Conservation (phyloP, 1,140 invertebrate species). For the Halyomorpha halys region DNA sequence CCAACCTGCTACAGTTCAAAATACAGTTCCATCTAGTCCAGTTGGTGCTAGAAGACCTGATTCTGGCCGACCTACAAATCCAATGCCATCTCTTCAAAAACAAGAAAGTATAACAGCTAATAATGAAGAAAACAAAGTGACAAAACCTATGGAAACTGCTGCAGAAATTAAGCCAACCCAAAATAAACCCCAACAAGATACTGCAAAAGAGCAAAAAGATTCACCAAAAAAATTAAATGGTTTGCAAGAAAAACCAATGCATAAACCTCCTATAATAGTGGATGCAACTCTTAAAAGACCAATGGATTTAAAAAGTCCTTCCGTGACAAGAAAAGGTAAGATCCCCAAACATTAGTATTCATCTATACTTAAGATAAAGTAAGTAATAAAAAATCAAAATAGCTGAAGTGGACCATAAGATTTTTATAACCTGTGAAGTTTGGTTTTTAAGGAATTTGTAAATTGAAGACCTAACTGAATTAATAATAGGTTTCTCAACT, state of each 20-base stretch:
- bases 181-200: not conserved
- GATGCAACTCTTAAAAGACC: slow-evolving; percentile 11
- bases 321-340: not conserved
- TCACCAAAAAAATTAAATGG: not conserved
- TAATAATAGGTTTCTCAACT: no score
- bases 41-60: no score
- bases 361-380: no score
- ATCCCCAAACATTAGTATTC: not conserved
- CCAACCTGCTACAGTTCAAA: not conserved
- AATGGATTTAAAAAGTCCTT: not conserved
- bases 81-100: not conserved
- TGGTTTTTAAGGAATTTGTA: no score
- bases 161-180: not conserved
- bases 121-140: not conserved
- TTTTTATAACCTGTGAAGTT: no score
- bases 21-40: no score
- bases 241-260: not conserved
- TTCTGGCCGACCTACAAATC: no score
- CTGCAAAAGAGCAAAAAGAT: not conserved
- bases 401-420: no score
- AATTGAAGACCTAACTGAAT: no score
- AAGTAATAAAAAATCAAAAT: no score
- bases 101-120: not conserved
- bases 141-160: not conserved
- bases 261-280: not conserved